Conservation (phyloP, 2,888 invertebrate genomes). For the Iselma pallidipennis region DNA sequence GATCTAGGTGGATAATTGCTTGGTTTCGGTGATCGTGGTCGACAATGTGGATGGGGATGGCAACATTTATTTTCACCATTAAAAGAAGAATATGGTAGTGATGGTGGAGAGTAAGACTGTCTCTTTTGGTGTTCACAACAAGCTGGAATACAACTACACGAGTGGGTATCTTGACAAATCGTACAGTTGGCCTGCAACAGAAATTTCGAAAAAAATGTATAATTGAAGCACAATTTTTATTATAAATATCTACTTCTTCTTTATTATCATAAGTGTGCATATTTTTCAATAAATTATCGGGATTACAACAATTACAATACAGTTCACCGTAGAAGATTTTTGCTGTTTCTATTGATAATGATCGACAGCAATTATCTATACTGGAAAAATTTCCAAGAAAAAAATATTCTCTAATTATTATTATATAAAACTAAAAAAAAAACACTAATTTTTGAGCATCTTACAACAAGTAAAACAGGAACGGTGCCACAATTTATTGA, state of each 20-base stretch:
- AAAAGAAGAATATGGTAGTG: not conserved
- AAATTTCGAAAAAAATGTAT: not conserved
- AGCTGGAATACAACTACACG: constrained; percentile 38
- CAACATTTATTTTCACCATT: constrained; percentile 7
- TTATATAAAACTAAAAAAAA: too few species aligned
- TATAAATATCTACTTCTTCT: constrained; percentile 11
- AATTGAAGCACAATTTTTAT: constrained; percentile 19
- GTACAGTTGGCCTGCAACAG: constrained; percentile 21
- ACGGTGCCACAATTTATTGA: constrained; percentile 46
- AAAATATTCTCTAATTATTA: too few species aligned
- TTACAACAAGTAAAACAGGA: constrained; percentile 44
- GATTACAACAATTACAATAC: constrained; percentile 27
- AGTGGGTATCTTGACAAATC: constrained; percentile 27
- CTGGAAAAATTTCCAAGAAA: constrained; percentile 15
- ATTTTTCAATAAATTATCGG: constrained; percentile 11
- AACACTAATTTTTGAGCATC: too few species aligned
- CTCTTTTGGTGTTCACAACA: constrained; percentile 1
- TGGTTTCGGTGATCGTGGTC: constrained; percentile 15
- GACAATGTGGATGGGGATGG: constrained; percentile 9
- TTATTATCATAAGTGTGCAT: constrained; percentile 1
- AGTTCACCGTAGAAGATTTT: constrained; percentile 43
- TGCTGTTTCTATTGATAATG: constrained; percentile 36
- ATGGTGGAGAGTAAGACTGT: not conserved
- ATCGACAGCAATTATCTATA: constrained; percentile 36
- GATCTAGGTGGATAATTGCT: constrained; percentile 13